Conservation (phyloP, 2,888 invertebrate species). For the Scelioninae gen. 1 region DNA sequence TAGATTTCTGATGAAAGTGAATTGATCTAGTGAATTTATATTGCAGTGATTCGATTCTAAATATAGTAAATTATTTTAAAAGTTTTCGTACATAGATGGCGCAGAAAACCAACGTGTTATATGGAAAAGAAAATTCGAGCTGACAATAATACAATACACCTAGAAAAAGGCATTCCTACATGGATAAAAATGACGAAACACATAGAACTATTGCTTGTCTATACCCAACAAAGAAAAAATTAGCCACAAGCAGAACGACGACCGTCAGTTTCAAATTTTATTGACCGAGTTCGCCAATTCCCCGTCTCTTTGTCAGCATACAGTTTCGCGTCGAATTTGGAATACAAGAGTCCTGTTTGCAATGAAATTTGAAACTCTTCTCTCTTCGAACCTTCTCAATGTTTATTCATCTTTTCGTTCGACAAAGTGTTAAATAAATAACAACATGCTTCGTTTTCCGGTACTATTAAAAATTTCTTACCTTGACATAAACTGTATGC, state of each 20-base stretch:
- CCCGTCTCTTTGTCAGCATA: conserved; percentile 54
- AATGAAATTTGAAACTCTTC: conserved; percentile 68
- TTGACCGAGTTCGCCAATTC: conserved; percentile 57
- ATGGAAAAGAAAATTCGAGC: conserved; percentile 25
- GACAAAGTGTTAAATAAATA: no score
- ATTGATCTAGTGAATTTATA: no score
- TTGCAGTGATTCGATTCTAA: no score
- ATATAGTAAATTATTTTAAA: no score
- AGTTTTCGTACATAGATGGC: conserved; percentile 19
- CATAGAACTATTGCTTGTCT: conserved; percentile 26
- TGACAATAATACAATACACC: conserved; percentile 40
- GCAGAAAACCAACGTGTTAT: not conserved
- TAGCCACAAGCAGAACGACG: conserved; percentile 44
- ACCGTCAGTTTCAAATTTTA: conserved; percentile 65
- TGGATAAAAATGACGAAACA: conserved; percentile 30
- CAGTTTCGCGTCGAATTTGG: conserved; percentile 37
- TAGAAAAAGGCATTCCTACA: conserved; percentile 37
- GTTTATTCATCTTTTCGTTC: no score
- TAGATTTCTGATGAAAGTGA: no score
- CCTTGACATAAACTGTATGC: conserved; percentile 85
- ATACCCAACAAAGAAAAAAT: conserved; percentile 29
- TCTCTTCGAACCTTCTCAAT: not conserved
- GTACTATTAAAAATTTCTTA: conserved; percentile 78
- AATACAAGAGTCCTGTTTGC: conserved; percentile 18
- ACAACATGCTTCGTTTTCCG: conserved; percentile 51